These are phyloP conservation scores for Heptranchias perlo DNA, from an alignment of 2,113 vertebrate genomes.

Conservation along the genomic window DNA sequence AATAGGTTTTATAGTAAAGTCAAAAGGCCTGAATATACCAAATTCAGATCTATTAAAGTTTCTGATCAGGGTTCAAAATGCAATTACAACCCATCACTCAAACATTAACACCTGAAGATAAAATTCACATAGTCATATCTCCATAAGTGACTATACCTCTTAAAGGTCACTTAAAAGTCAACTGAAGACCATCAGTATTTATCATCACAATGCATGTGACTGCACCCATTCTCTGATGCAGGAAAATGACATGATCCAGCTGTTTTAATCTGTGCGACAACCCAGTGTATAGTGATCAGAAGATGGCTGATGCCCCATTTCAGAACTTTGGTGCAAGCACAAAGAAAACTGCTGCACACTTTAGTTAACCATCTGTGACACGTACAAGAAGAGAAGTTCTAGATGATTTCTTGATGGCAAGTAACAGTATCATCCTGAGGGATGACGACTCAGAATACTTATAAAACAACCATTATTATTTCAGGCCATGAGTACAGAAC, in stretches of 20 bases:
- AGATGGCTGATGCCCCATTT: background rate
- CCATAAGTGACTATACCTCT: background rate
- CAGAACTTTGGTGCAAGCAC: background rate
- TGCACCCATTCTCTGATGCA: background rate
- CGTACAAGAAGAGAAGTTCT: background rate
- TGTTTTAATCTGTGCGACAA: background rate
- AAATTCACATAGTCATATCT: background rate
- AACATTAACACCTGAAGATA: background rate
- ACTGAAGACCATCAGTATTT: background rate
- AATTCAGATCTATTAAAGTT: background rate
- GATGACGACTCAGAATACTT: background rate
- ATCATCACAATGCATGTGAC: background rate
- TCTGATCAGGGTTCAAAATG: background rate
- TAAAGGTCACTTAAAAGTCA: background rate
- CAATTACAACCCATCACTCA: background rate
- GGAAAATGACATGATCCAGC: background rate
- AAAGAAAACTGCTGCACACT: background rate
- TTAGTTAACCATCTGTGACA: background rate
- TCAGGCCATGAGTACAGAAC: background rate
- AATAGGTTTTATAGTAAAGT: background rate
- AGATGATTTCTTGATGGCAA: background rate
- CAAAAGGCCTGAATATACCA: background rate
- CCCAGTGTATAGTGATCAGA: background rate
- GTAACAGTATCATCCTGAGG: background rate
- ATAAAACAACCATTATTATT: background rate